Conservation (phyloP, 2,113 vertebrate genomes). For the Hippocampus zosterae region DNA sequence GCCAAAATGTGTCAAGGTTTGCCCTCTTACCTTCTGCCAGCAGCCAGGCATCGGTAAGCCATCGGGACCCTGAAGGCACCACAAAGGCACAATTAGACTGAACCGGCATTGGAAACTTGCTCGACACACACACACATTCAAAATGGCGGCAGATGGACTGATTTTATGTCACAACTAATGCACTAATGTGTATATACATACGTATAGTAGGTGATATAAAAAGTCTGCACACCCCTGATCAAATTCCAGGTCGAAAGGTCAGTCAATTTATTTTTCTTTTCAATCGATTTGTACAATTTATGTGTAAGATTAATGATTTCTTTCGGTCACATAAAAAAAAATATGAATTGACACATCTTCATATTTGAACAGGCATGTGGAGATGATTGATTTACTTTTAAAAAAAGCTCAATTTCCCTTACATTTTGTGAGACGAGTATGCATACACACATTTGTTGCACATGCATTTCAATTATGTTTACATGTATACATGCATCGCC, state of each 20-base stretch:
- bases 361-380: no score
- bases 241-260: neutral
- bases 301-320: no score
- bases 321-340: no score
- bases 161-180: neutral
- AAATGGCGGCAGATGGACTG: neutral
- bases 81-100: slow-evolving; percentile 25
- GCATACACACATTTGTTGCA: no score
- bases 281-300: no score
- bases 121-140: neutral
- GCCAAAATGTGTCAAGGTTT: neutral
- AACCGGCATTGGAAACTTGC: neutral
- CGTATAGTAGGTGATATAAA: neutral
- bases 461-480: no score
- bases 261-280: no score
- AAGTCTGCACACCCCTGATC: neutral
- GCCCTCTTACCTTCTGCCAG: slow-evolving; percentile 92
- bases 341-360: no score
- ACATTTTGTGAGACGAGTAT: no score
- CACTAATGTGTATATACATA: neutral
- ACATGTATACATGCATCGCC: no score
- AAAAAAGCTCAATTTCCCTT: no score
- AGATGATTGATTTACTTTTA: no score
- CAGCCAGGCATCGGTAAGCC: slow-evolving; percentile 99
- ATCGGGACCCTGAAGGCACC: slow-evolving; percentile 84